These are phyloP conservation scores for Pectinophora gossypiella DNA, from an alignment of 1,140 invertebrate genomes.

Conservation along the genomic window DNA sequence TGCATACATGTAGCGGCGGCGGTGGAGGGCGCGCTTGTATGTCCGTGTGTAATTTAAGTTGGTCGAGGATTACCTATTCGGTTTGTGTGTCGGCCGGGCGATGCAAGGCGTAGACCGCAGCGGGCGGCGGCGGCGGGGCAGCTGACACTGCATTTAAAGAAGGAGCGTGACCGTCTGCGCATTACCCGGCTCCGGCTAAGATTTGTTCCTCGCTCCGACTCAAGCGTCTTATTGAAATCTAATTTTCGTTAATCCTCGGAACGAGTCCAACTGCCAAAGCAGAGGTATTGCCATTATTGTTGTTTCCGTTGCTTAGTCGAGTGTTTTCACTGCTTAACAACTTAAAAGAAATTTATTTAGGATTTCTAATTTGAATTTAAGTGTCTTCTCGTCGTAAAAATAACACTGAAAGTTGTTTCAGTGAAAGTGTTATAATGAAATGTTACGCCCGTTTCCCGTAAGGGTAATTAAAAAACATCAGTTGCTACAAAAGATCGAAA, in stretches of 20 bases:
- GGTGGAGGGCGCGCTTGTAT: background rate
- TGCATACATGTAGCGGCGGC: background rate
- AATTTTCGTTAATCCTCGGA: constrained; percentile 69
- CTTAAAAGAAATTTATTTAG: constrained; percentile 8
- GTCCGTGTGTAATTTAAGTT: constrained; percentile 18
- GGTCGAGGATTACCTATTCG: constrained; percentile 16
- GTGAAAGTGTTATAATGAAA: no score
- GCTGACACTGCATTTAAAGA: constrained; percentile 58
- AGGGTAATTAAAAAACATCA: no score
- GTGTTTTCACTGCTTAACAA: background rate
- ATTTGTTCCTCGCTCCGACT: constrained; percentile 48
- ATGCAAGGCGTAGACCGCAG: background rate
- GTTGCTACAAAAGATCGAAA: no score
- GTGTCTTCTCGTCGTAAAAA: no score
- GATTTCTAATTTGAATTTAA: no score
- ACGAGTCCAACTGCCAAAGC: constrained; percentile 31
- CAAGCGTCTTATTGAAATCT: constrained; percentile 73
- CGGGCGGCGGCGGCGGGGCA: constrained; percentile 11
- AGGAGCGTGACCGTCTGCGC: constrained; percentile 50
- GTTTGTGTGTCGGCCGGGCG: constrained; percentile 5
- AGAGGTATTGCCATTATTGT: constrained; percentile 42
- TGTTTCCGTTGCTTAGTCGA: constrained; percentile 32
- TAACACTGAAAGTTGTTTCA: no score
- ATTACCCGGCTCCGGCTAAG: constrained; percentile 51
- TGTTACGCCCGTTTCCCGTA: no score